Percentiles rank a stretch among this genome's conserved stretches.
phyloP scores from a whole-genome alignment of 2,888 invertebrate species.

The Andrena marginata region DNA sequence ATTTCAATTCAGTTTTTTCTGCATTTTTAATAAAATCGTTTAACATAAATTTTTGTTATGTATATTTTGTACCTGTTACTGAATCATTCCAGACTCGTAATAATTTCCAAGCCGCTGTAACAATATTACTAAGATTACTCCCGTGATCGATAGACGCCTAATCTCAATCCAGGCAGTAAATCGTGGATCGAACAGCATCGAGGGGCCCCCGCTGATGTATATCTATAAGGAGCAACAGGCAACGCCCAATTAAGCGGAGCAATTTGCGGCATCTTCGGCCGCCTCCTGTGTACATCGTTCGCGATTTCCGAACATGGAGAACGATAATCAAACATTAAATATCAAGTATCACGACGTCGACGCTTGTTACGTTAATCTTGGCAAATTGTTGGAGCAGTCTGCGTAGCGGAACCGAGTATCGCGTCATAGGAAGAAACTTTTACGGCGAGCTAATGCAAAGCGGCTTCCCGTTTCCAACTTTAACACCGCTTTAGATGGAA shows the following conservation, averaged over 20 bases:
- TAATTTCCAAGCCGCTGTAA: not conserved
- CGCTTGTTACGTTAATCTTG: constrained; percentile 36
- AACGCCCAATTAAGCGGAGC: constrained; percentile 67
- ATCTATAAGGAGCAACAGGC: constrained; percentile 68
- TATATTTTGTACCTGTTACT: too few relatives aligned
- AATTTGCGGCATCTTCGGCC: constrained; percentile 68
- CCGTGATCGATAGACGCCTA: not conserved
- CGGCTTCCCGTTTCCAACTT: not conserved
- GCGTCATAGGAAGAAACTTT: constrained; percentile 4
- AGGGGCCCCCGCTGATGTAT: constrained; percentile 40
- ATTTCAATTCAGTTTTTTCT: too few relatives aligned
- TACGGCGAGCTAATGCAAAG: not conserved
- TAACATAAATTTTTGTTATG: too few relatives aligned
- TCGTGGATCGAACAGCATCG: constrained; percentile 37
- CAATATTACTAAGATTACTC: not conserved
- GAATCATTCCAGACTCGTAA: not conserved
- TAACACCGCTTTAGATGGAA: not conserved
- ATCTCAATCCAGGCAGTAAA: constrained; percentile 7
- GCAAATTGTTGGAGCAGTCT: not conserved
- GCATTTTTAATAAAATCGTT: too few relatives aligned
- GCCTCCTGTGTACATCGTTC: constrained; percentile 34
- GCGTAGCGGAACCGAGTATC: not conserved
- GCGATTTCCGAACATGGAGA: constrained; percentile 55
- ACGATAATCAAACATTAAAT: constrained; percentile 68
- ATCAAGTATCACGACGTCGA: constrained; percentile 44